A percentile compares a stretch with the other conserved stretches of the same genome.
These are phyloP conservation scores for Trachelus troglodyta DNA, from an alignment of 2,888 invertebrate genomes.

Conservation along the genomic window DNA sequence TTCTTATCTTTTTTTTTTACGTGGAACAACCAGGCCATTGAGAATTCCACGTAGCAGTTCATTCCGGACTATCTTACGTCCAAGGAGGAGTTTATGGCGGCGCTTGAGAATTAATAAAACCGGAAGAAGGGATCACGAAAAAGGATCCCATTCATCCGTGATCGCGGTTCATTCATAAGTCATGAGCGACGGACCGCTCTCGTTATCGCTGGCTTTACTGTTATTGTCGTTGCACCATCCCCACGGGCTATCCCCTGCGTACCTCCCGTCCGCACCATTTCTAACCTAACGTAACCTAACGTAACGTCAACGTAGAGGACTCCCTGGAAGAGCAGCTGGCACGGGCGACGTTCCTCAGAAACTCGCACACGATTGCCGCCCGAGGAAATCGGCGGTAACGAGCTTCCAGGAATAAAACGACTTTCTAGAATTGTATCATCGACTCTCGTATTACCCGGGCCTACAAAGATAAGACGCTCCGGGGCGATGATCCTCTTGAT, in stretches of 20 bases:
- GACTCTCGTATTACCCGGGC: conserved; percentile 19
- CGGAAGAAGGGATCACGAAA: conserved; percentile 39
- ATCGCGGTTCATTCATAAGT: conserved; percentile 17
- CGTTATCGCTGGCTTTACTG: conserved; percentile 42
- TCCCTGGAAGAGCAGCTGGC: no score
- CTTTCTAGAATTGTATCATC: conserved; percentile 13
- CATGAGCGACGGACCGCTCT: conserved; percentile 17
- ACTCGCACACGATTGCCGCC: no score
- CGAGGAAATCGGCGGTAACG: no score
- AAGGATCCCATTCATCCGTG: conserved; percentile 38
- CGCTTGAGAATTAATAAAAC: conserved; percentile 45
- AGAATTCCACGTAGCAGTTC: no score
- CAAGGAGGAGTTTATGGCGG: conserved; percentile 31
- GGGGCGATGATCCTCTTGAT: no score
- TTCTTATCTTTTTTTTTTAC: no score
- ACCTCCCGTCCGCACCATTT: neutral
- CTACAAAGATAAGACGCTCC: conserved; percentile 32
- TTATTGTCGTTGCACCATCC: conserved; percentile 31
- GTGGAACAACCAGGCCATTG: no score
- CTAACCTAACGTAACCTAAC: no score
- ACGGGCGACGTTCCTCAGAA: no score
- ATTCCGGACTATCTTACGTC: no score
- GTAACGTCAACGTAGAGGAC: no score
- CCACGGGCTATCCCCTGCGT: neutral
- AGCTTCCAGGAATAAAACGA: no score